These are phyloP conservation scores for Amblyjoppa proteus DNA, from an alignment of 2,888 invertebrate species.

Conservation along the genomic window DNA sequence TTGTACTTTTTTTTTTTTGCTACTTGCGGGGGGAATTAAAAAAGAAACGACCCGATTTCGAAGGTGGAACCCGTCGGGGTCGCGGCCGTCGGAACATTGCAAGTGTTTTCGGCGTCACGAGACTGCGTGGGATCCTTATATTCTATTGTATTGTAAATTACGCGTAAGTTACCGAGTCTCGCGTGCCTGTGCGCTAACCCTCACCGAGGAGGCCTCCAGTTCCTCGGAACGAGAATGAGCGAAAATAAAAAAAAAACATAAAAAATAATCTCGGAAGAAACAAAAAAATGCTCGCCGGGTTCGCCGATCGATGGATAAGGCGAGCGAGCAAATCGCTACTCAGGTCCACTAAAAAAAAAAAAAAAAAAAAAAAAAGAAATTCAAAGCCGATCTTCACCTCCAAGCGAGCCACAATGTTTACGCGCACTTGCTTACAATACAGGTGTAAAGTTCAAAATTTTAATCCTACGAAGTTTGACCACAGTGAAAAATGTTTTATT, in stretches of 20 bases:
- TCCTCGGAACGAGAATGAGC: slow-evolving; percentile 14
- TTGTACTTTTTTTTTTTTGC: background rate
- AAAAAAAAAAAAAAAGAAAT: slow-evolving; percentile 25
- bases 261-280: background rate
- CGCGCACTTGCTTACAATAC: slow-evolving; percentile 8
- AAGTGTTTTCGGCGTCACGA: slow-evolving; percentile 25
- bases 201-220: slow-evolving; percentile 22
- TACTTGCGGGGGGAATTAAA: background rate
- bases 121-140: slow-evolving; percentile 36
- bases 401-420: background rate
- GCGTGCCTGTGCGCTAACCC: slow-evolving; percentile 40
- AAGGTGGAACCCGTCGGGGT: slow-evolving; percentile 27
- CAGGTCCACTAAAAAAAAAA: background rate
- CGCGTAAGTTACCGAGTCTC: slow-evolving; percentile 42
- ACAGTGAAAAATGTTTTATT: too few relatives aligned
- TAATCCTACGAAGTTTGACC: background rate
- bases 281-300: slow-evolving; percentile 25
- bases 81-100: slow-evolving; percentile 29
- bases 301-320: slow-evolving; percentile 11
- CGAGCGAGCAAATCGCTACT: slow-evolving; percentile 24
- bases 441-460: slow-evolving; percentile 14
- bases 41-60: slow-evolving; percentile 47
- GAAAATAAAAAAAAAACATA: slow-evolving; percentile 12
- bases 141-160: slow-evolving; percentile 40
- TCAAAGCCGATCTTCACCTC: background rate